These are phyloP conservation scores for Drosophila micromelanica DNA, from an alignment of 1,140 invertebrate species.

Conservation along the genomic window DNA sequence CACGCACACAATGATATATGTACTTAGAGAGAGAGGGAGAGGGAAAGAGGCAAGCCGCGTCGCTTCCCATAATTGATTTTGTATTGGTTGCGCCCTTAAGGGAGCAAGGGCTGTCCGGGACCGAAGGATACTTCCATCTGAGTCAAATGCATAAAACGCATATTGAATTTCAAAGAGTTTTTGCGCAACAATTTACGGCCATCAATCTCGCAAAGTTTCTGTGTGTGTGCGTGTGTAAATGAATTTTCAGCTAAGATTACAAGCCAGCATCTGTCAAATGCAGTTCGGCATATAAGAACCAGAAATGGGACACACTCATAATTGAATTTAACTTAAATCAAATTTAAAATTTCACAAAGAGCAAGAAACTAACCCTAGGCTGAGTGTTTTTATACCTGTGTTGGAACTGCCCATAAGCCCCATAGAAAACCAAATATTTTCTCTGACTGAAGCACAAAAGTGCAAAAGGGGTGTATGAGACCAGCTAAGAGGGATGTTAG, in stretches of 20 bases:
- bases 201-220: constrained; percentile 42
- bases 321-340: constrained; percentile 69
- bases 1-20: constrained; percentile 49
- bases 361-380: constrained; percentile 30
- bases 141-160: constrained; percentile 47
- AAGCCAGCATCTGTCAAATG: constrained; percentile 52
- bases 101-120: constrained; percentile 11
- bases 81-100: constrained; percentile 63
- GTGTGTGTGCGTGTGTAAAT: constrained; percentile 8
- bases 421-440: constrained; percentile 37
- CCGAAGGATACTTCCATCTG: not conserved
- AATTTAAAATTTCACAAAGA: constrained; percentile 61
- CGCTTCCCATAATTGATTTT: constrained; percentile 84
- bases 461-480: constrained; percentile 8
- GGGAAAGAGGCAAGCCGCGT: constrained; percentile 49
- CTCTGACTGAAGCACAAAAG: constrained; percentile 17
- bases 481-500: constrained; percentile 7
- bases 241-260: constrained; percentile 48
- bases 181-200: constrained; percentile 25
- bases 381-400: constrained; percentile 57
- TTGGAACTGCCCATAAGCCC: constrained; percentile 52
- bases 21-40: not conserved
- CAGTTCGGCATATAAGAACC: constrained; percentile 27
- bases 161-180: constrained; percentile 80
- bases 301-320: constrained; percentile 45